Conservation (phyloP, 2,888 invertebrate genomes). For the Melanophora roralis region DNA sequence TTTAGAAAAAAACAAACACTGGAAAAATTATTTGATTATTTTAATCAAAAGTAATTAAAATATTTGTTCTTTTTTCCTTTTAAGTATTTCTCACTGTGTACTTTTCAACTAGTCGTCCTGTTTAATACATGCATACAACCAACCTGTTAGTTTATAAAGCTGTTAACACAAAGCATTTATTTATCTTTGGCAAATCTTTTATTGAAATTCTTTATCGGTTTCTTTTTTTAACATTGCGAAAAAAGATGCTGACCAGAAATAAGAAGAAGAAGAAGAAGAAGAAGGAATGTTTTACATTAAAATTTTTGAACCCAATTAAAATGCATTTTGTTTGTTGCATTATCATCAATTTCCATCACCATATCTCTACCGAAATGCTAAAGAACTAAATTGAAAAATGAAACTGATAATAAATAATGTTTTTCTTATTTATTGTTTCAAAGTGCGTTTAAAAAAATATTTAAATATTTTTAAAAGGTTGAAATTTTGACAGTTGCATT, state of each 20-base stretch:
- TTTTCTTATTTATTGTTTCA: constrained; percentile 41
- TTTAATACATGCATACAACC: constrained; percentile 2
- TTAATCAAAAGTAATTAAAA: too few species aligned
- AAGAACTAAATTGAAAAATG: constrained; percentile 49
- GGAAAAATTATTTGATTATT: constrained; percentile 2
- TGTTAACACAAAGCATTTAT: constrained; percentile 75
- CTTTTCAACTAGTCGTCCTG: constrained; percentile 34
- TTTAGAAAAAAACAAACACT: constrained; percentile 38
- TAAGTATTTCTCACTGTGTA: constrained; percentile 40
- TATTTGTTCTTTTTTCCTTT: background rate
- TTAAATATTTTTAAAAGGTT: constrained; percentile 11
- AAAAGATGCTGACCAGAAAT: background rate
- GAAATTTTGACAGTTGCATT: background rate
- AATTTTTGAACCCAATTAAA: constrained; percentile 75
- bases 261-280: constrained; percentile 4
- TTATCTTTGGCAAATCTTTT: constrained; percentile 67
- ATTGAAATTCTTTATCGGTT: constrained; percentile 73
- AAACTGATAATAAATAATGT: constrained; percentile 59
- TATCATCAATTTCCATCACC: constrained; percentile 56
- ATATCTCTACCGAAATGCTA: constrained; percentile 39
- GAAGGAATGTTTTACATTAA: constrained; percentile 68
- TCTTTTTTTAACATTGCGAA: constrained; percentile 34
- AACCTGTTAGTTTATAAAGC: constrained; percentile 69
- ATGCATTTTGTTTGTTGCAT: constrained; percentile 70
- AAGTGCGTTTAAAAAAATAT: constrained; percentile 2